Conservation (phyloP, 2,888 invertebrate species). For the Leptinotarsa haldemani region DNA sequence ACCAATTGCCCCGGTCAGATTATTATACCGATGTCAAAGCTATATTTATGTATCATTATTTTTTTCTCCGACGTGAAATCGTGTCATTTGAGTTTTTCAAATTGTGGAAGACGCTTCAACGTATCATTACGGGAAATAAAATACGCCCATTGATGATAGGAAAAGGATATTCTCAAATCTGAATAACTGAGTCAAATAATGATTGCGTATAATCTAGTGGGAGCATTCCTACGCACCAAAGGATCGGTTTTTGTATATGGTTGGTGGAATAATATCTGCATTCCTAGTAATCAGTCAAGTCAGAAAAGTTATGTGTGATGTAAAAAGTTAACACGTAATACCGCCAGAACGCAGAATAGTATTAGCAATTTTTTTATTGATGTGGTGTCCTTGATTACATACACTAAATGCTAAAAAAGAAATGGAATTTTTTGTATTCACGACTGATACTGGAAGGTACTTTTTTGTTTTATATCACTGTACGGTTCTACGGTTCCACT, state of each 20-base stretch:
- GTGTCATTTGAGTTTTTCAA: conserved; percentile 45
- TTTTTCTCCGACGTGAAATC: conserved; percentile 37
- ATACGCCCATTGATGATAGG: conserved; percentile 34
- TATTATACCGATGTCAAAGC: conserved; percentile 42
- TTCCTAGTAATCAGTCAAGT: too few relatives aligned
- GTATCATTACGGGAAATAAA: conserved; percentile 44
- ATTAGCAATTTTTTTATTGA: too few relatives aligned
- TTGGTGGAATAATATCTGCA: not conserved
- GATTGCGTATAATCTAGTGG: conserved; percentile 17
- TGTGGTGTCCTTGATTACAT: too few relatives aligned
- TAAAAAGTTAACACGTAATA: too few relatives aligned
- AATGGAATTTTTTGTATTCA: too few relatives aligned
- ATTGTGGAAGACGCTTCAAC: conserved; percentile 42
- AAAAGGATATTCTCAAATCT: conserved; percentile 27
- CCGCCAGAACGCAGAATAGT: too few relatives aligned
- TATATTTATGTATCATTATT: conserved; percentile 45
- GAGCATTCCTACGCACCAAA: conserved; percentile 22
- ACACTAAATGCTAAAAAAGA: too few relatives aligned
- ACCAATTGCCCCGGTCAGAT: conserved; percentile 34
- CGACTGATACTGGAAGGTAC: too few relatives aligned
- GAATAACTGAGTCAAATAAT: conserved; percentile 28
- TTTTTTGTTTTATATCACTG: too few relatives aligned
- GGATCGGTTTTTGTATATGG: conserved; percentile 7
- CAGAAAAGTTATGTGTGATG: too few relatives aligned
- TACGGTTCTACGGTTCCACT: too few relatives aligned